Evolutionary conservation across 2,888 invertebrate species (phyloP).

Genomic region (Scaptomyza parva): DNA sequence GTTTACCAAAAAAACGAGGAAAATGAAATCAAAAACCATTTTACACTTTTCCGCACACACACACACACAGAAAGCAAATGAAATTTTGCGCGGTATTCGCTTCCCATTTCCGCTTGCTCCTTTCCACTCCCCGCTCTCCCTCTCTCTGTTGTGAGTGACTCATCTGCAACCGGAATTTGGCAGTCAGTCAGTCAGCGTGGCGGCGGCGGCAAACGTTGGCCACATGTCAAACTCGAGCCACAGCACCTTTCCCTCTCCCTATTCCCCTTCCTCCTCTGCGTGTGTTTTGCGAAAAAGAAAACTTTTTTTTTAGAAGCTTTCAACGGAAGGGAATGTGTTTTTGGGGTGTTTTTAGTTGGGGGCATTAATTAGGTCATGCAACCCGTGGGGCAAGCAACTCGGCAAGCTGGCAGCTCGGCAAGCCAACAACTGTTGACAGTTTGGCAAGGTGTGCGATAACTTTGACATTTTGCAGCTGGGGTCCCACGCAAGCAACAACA

Average conservation of each 20-base stretch:
- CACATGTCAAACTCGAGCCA: conserved; percentile 74
- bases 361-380: conserved; percentile 71
- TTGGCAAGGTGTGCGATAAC: conserved; percentile 65
- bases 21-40: conserved; percentile 34
- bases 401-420: conserved; percentile 29
- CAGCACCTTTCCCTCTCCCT: background rate
- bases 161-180: conserved; percentile 78
- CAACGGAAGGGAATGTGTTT: background rate
- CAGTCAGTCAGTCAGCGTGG: conserved; percentile 58
- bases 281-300: conserved; percentile 56
- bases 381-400: conserved; percentile 52
- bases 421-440: conserved; percentile 53
- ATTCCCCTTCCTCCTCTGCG: conserved; percentile 19
- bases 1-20: background rate
- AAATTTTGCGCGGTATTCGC: conserved; percentile 60
- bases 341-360: conserved; percentile 13
- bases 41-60: conserved; percentile 52
- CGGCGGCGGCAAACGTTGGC: conserved; percentile 52
- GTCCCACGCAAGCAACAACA: conserved; percentile 49
- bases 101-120: no score
- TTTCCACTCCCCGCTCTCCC: background rate
- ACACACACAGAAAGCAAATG: conserved; percentile 70
- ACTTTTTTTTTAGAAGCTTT: conserved; percentile 66
- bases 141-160: conserved; percentile 48
- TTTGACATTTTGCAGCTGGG: conserved; percentile 59